phyloP scores from a whole-genome alignment of 1,140 invertebrate species.

The Arion vulgaris region DNA sequence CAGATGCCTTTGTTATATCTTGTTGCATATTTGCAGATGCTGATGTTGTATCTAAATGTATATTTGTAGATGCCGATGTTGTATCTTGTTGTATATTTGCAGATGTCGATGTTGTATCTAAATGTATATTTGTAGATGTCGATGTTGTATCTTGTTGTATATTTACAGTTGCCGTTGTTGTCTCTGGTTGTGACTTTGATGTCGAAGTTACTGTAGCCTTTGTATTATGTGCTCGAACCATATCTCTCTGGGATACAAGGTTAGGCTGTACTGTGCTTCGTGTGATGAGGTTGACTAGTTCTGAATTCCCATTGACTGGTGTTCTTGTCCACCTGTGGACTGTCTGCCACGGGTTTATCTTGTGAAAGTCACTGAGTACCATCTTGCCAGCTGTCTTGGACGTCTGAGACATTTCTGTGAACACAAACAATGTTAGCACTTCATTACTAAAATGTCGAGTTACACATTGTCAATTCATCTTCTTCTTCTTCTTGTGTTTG shows the following conservation, averaged over 20 bases:
- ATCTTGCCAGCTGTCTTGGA: not conserved
- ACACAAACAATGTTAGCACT: too few species aligned
- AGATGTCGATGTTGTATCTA: not conserved
- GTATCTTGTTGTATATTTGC: not conserved
- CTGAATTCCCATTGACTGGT: not conserved
- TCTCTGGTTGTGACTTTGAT: not conserved
- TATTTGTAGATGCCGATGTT: not conserved
- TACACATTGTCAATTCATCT: too few species aligned
- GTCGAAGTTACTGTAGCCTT: not conserved
- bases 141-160: not conserved
- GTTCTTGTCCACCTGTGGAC: not conserved
- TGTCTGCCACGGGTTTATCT: not conserved
- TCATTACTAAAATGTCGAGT: too few species aligned
- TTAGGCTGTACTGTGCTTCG: not conserved
- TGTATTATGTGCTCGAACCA: too few species aligned
- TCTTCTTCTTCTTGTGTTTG: too few species aligned
- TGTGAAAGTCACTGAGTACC: not conserved
- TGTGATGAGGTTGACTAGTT: too few species aligned
- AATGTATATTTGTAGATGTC: not conserved
- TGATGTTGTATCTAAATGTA: too few species aligned
- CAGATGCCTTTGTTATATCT: too few species aligned
- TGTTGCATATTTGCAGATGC: not conserved
- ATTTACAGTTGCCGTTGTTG: not conserved
- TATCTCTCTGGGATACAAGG: not conserved
- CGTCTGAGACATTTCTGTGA: not conserved